Conservation (phyloP, 2,888 invertebrate species). For the Hirtodrosophila trivittata region DNA sequence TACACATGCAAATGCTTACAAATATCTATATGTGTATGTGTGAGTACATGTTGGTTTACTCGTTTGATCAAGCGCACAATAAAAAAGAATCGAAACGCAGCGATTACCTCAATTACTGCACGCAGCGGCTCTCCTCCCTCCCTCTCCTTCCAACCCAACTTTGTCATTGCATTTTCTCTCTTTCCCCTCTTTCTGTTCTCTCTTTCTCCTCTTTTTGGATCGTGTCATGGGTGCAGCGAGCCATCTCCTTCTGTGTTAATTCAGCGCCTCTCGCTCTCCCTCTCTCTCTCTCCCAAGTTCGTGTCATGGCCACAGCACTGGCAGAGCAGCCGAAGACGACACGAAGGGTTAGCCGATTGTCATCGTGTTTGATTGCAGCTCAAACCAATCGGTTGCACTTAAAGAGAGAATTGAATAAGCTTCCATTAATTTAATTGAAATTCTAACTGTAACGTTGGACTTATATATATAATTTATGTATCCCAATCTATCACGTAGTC, state of each 20-base stretch:
- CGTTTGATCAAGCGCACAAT: conserved; percentile 6
- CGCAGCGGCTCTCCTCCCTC: not conserved
- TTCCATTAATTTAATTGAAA: too few relatives aligned
- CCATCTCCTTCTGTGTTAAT: too few relatives aligned
- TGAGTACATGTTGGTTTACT: not conserved
- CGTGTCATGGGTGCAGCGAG: too few relatives aligned
- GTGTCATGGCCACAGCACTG: not conserved
- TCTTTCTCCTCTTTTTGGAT: too few relatives aligned
- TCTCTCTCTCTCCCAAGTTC: not conserved
- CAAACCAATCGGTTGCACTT: conserved; percentile 7
- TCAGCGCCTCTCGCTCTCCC: too few relatives aligned
- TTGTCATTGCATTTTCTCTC: not conserved
- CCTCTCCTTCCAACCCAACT: not conserved
- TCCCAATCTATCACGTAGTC: too few relatives aligned
- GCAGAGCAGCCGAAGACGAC: conserved; percentile 14
- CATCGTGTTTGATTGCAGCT: conserved; percentile 17
- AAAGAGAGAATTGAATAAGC: too few relatives aligned
- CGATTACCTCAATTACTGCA: conserved; percentile 43
- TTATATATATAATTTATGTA: too few relatives aligned
- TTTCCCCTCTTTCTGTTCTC: too few relatives aligned
- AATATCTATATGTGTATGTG: conserved; percentile 2
- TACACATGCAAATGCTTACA: conserved; percentile 25
- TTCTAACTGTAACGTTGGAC: too few relatives aligned
- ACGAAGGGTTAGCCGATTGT: conserved; percentile 9
- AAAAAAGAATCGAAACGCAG: conserved; percentile 23